Percentiles rank a stretch among this genome's conserved stretches.
These are phyloP conservation scores for Lasioglossum villosulum DNA, from an alignment of 2,888 invertebrate species.

Conservation along the genomic window DNA sequence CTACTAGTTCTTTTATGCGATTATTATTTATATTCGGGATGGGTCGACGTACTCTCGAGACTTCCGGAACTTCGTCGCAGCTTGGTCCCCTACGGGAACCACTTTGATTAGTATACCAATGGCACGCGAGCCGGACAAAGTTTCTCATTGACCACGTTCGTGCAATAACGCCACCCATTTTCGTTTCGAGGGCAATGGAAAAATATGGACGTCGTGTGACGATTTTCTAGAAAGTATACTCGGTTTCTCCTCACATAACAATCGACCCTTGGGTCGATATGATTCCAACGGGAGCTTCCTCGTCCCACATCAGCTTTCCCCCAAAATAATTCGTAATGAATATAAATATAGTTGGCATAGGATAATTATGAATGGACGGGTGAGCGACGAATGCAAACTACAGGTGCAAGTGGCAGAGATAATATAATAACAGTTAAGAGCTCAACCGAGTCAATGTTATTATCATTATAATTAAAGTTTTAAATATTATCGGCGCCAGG, in stretches of 20 bases:
- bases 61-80: neutral
- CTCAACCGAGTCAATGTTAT: too few relatives aligned
- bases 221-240: neutral
- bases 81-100: neutral
- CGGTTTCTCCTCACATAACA: neutral
- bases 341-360: too few relatives aligned
- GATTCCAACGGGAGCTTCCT: accelerated
- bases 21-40: neutral
- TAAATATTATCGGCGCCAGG: too few relatives aligned
- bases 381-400: too few relatives aligned
- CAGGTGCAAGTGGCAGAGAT: too few relatives aligned
- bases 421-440: too few relatives aligned
- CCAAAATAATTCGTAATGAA: neutral
- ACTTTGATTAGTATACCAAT: neutral
- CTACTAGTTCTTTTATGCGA: neutral
- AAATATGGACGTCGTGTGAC: neutral
- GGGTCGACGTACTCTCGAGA: neutral
- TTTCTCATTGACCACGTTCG: neutral
- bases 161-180: neutral
- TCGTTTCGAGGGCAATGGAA: neutral
- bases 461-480: too few relatives aligned
- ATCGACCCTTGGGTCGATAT: neutral
- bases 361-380: too few relatives aligned
- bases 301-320: neutral
- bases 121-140: neutral